Evolutionary conservation across 2,888 invertebrate species (phyloP).

Genomic region (Reticulitermes lucifugus): DNA sequence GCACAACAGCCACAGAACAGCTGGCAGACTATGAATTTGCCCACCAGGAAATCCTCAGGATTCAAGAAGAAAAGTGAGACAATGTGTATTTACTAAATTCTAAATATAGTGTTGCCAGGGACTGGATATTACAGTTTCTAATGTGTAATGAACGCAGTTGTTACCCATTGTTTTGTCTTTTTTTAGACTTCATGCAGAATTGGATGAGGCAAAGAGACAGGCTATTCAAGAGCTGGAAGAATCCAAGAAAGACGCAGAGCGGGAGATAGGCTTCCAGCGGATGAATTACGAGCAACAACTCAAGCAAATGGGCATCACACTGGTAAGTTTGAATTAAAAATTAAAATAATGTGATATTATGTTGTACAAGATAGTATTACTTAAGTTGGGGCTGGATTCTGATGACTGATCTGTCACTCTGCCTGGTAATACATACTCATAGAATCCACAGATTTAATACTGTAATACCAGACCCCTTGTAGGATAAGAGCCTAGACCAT

Average conservation of each 20-base stretch:
- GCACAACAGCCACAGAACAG: slow-evolving; percentile 58
- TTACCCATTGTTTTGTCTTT: background rate
- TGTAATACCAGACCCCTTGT: too few relatives aligned
- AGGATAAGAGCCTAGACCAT: too few relatives aligned
- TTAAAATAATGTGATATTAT: too few relatives aligned
- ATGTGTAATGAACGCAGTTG: too few relatives aligned
- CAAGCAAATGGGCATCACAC: too few relatives aligned
- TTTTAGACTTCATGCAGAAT: slow-evolving; percentile 59
- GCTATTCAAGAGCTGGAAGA: slow-evolving; percentile 52
- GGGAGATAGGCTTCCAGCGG: slow-evolving; percentile 60
- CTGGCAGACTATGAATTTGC: slow-evolving; percentile 66
- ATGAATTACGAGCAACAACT: slow-evolving; percentile 61
- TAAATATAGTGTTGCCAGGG: background rate
- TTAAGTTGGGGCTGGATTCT: too few relatives aligned
- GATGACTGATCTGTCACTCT: too few relatives aligned
- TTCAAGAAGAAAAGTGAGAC: slow-evolving; percentile 43
- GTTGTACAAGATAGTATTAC: too few relatives aligned
- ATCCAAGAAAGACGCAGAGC: slow-evolving; percentile 54
- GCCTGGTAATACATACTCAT: too few relatives aligned
- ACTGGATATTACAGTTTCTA: background rate
- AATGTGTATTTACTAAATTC: background rate
- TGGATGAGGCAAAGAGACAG: slow-evolving; percentile 62
- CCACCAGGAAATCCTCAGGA: slow-evolving; percentile 65
- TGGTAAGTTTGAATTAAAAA: too few relatives aligned
- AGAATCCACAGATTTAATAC: too few relatives aligned